These are phyloP conservation scores for Melanophora roralis DNA, from an alignment of 2,888 invertebrate species.

Conservation along the genomic window DNA sequence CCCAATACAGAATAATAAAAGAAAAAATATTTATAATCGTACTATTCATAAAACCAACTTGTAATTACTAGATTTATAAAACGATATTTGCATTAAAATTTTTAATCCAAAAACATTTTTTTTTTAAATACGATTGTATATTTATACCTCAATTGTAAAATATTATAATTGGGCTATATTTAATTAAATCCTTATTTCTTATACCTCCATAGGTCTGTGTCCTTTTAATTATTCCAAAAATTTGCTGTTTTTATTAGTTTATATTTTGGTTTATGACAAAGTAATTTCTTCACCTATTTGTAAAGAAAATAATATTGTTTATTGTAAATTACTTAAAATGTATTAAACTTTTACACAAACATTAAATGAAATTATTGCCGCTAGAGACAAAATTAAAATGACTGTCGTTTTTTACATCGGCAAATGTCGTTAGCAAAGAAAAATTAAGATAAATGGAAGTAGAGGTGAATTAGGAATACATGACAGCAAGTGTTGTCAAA, in stretches of 20 bases:
- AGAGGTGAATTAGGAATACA: constrained; percentile 50
- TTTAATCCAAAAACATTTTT: too few species aligned
- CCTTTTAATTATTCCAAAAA: background rate
- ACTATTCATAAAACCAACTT: too few species aligned
- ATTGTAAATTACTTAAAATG: background rate
- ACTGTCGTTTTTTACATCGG: constrained; percentile 60
- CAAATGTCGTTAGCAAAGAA: constrained; percentile 52
- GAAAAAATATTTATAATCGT: too few species aligned
- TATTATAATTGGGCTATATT: too few species aligned
- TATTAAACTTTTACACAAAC: constrained; percentile 21
- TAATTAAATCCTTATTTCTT: too few species aligned
- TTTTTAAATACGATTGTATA: too few species aligned
- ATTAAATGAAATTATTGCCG: constrained; percentile 23
- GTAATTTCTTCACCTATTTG: background rate
- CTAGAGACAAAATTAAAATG: constrained; percentile 54
- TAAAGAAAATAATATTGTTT: background rate
- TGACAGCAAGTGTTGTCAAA: constrained; percentile 38
- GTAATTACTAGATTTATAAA: too few species aligned
- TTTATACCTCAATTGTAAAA: too few species aligned
- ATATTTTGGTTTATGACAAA: background rate
- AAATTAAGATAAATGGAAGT: constrained; percentile 47
- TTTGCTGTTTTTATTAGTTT: background rate
- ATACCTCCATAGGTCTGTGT: too few species aligned
- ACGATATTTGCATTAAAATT: too few species aligned
- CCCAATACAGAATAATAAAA: too few species aligned